phyloP scores from a whole-genome alignment of 2,113 vertebrate species.

The Cryptotis parvus region DNA sequence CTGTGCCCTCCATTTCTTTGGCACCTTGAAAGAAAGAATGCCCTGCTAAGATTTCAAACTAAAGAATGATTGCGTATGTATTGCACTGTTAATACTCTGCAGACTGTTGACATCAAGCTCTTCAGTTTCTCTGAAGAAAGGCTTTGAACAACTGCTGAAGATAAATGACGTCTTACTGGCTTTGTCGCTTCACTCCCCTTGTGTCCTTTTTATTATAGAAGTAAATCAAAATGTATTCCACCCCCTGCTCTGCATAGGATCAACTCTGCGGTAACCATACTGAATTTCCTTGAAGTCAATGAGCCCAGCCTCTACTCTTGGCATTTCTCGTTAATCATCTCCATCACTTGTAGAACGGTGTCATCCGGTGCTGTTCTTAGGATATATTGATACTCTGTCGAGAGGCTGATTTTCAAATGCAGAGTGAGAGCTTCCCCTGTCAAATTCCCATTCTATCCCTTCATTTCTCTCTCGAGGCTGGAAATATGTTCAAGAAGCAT shows the following conservation, averaged over 20 bases:
- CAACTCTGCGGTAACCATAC: constrained; percentile 96
- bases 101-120: constrained; percentile 93
- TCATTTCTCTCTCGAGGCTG: constrained; percentile 96
- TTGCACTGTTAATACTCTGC: constrained; percentile 95
- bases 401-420: constrained; percentile 92
- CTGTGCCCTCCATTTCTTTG: constrained; percentile 90
- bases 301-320: constrained; percentile 95
- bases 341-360: constrained; percentile 98
- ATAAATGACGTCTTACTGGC: constrained; percentile 95
- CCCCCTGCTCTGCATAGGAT: constrained; percentile 95
- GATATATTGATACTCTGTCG: constrained; percentile 94
- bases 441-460: constrained; percentile 98
- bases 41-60: constrained; percentile 96
- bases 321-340: constrained; percentile 99
- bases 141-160: constrained; percentile 97
- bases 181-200: constrained; percentile 98
- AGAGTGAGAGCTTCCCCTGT: constrained; percentile 95
- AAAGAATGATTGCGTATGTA: constrained; percentile 95
- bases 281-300: constrained; percentile 99
- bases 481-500: constrained; percentile 95
- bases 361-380: constrained; percentile 95
- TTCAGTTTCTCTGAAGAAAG: constrained; percentile 95
- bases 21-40: constrained; percentile 94
- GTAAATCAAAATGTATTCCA: constrained; percentile 97
- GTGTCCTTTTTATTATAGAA: constrained; percentile 98